A percentile compares a stretch with the other conserved stretches of the same genome.
Conservation (phyloP, 1,140 invertebrate species). For the Centruroides vittatus region DNA sequence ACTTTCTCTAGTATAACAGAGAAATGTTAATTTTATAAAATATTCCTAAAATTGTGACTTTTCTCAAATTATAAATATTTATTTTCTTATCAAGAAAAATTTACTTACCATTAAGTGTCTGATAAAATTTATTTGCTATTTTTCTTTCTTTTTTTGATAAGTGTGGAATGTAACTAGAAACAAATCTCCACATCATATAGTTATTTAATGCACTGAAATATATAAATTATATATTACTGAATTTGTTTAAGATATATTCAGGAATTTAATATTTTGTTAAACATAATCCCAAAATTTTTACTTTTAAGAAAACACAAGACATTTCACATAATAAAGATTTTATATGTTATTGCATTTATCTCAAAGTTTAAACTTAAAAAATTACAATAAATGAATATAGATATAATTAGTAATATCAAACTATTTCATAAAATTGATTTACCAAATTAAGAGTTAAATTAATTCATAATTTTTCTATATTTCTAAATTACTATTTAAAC, state of each 20-base stretch:
- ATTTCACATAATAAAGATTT: background rate
- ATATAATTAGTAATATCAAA: background rate
- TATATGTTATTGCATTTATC: background rate
- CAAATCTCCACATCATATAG: slow-evolving; percentile 44
- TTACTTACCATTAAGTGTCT: slow-evolving; percentile 33
- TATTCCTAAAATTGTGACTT: too few species aligned
- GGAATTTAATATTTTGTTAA: too few species aligned
- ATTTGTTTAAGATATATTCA: too few species aligned
- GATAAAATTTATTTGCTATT: slow-evolving; percentile 35
- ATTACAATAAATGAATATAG: slow-evolving; percentile 2
- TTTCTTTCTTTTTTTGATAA: slow-evolving; percentile 39
- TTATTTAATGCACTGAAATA: slow-evolving; percentile 39
- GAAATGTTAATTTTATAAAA: too few species aligned
- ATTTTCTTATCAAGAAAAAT: background rate
- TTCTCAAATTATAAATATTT: too few species aligned
- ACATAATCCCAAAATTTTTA: too few species aligned
- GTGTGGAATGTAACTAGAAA: slow-evolving; percentile 39
- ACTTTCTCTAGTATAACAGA: too few species aligned
- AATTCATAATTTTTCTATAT: too few species aligned
- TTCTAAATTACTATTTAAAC: too few species aligned
- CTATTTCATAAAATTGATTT: too few species aligned
- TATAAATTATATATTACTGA: slow-evolving; percentile 1
- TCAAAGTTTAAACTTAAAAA: background rate
- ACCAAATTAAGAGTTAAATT: too few species aligned
- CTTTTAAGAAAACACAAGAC: too few species aligned